phyloP scores from a whole-genome alignment of 1,140 invertebrate genomes.

The Tyrophagus putrescentiae region DNA sequence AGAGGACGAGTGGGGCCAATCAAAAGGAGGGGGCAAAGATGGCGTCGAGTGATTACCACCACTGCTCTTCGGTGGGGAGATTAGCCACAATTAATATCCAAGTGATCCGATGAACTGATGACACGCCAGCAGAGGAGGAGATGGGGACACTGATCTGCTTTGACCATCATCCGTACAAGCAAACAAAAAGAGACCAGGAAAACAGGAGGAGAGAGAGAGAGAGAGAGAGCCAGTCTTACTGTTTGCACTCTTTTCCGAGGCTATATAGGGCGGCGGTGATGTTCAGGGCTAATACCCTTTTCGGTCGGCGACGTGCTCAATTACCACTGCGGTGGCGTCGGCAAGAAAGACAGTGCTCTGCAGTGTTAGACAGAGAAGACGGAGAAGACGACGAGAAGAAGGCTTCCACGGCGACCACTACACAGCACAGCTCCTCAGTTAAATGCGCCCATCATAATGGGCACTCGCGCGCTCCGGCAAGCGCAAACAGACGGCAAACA shows the following conservation, averaged over 20 bases:
- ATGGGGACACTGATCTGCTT: too few relatives aligned
- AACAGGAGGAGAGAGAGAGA: neutral
- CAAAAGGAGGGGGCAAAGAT: too few relatives aligned
- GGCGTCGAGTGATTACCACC: too few relatives aligned
- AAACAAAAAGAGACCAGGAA: neutral
- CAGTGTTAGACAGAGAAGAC: neutral
- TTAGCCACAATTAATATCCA: neutral
- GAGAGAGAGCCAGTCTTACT: neutral
- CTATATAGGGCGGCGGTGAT: neutral
- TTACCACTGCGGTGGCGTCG: neutral
- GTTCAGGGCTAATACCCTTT: neutral
- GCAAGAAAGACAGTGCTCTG: neutral
- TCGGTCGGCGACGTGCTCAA: neutral
- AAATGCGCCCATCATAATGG: too few relatives aligned
- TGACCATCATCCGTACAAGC: too few relatives aligned
- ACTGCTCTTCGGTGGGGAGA: neutral
- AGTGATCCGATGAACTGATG: neutral
- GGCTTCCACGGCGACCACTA: too few relatives aligned
- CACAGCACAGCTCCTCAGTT: too few relatives aligned
- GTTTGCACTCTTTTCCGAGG: neutral
- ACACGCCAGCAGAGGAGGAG: neutral
- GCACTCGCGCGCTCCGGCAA: too few relatives aligned
- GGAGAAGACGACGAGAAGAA: neutral
- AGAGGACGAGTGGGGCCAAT: too few relatives aligned
- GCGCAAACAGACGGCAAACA: neutral